Base-by-base conservation (phyloP, 2,113 vertebrate species). In the Coregonus clupeaformis region DNA sequence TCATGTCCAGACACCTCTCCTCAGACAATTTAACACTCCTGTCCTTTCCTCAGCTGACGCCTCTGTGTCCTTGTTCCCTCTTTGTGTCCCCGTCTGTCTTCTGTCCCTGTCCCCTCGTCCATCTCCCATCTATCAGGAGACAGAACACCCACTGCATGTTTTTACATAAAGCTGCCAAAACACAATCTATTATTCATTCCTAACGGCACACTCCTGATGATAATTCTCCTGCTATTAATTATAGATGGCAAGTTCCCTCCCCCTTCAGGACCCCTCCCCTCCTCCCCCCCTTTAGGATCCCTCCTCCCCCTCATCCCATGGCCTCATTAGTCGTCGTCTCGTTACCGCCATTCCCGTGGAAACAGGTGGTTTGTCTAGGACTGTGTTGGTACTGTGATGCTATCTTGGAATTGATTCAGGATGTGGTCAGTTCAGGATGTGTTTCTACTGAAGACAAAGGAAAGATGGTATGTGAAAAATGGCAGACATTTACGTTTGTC, bases 151-250 rank as follows among this genome's bases (percentile, higher is more conserved):
- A 52, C 49, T 52, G 82, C 82, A 87, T 80, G 78, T 87, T 91
- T 91, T 90, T 88, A 91, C 89, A 89, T 86, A 87, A 89, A 88
- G 84, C 89, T 90, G 89, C 87, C 82, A 62, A 88, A 87, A 89
- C 73, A 22, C 29, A 69, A 93, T 94, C 85, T 91, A 94, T 94
- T 92, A 93, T 94, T 94, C 88, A 94, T 93, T 77, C 81, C 83
- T 89, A 91, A 91, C 82, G 84, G 87, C 89, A 90, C 86, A 77
- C 85, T 71, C 84, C 87, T 92, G 86, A 92, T 92, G 89, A 91
- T 93, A 92, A 93, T 93, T 91, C 89, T 86, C 82, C 79, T 77
- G 81, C 73, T 82, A 92, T 94, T 87, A 93, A 94, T 93, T 92
- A 92, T 94, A 91, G 88, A 94, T 92, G 80, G 79, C 59, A 79